Evolutionary conservation across 1,140 invertebrate species (phyloP).

Genomic region (Drosophila gunungcola): DNA sequence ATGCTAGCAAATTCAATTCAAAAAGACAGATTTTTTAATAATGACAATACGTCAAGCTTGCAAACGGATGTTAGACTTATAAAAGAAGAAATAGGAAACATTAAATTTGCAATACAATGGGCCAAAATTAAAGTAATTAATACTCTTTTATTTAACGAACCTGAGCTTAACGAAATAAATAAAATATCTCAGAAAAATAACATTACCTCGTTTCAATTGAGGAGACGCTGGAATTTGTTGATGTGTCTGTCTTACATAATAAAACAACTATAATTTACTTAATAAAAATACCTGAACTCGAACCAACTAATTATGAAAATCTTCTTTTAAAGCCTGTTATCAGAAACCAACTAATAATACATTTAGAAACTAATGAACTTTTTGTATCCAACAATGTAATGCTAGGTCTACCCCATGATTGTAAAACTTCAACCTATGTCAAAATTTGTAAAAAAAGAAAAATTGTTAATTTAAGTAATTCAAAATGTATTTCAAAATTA

Average conservation of each 20-base stretch:
- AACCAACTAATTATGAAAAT: slow-evolving; percentile 13
- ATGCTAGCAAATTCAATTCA: neutral
- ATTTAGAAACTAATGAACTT: neutral
- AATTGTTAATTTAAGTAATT: slow-evolving; percentile 4
- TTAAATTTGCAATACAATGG: slow-evolving; percentile 20
- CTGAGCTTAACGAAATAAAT: slow-evolving; percentile 6
- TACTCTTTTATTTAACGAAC: slow-evolving; percentile 11
- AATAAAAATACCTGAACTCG: slow-evolving; percentile 14
- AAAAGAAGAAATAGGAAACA: slow-evolving; percentile 22
- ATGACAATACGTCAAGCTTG: slow-evolving; percentile 1
- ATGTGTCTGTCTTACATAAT: slow-evolving; percentile 16
- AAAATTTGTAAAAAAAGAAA: slow-evolving; percentile 15
- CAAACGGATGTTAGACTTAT: slow-evolving; percentile 13
- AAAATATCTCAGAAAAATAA: slow-evolving; percentile 19
- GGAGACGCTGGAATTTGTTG: slow-evolving; percentile 18
- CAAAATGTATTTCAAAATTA: slow-evolving; percentile 14
- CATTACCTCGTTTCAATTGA: slow-evolving; percentile 15
- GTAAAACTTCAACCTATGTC: slow-evolving; percentile 1
- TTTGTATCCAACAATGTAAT: neutral
- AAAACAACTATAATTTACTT: slow-evolving; percentile 26
- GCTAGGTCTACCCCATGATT: neutral
- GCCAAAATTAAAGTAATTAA: slow-evolving; percentile 18
- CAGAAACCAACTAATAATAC: neutral
- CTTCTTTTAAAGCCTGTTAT: slow-evolving; percentile 1
- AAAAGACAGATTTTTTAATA: neutral